These are phyloP conservation scores for Heliconius cydno DNA, from an alignment of 2,888 invertebrate genomes.

Conservation along the genomic window DNA sequence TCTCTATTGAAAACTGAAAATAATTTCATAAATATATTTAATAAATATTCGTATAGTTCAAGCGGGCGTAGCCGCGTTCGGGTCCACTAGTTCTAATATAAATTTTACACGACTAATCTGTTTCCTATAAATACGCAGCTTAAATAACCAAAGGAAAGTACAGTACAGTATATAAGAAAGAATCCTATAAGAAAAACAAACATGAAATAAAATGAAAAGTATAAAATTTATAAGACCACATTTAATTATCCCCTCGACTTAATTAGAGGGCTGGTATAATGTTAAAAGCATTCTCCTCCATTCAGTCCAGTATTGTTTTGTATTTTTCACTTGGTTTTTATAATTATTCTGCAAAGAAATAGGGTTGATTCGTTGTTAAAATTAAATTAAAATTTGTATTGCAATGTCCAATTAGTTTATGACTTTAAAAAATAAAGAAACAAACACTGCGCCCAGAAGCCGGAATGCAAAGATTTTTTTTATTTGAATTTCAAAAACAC, in stretches of 20 bases:
- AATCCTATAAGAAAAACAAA: slow-evolving; percentile 14
- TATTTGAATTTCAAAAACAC: too few relatives aligned
- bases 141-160: not conserved
- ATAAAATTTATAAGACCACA: slow-evolving; percentile 30
- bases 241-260: slow-evolving; percentile 34
- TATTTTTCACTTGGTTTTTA: slow-evolving; percentile 8
- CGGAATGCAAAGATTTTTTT: not conserved
- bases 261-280: slow-evolving; percentile 31
- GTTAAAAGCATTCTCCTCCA: slow-evolving; percentile 23
- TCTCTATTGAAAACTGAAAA: too few relatives aligned
- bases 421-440: not conserved
- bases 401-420: not conserved
- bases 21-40: too few relatives aligned
- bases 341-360: slow-evolving; percentile 19
- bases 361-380: slow-evolving; percentile 15
- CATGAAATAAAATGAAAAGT: slow-evolving; percentile 11
- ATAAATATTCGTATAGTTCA: too few relatives aligned
- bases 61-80: too few relatives aligned
- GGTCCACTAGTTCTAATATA: too few relatives aligned
- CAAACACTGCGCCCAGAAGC: not conserved
- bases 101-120: too few relatives aligned
- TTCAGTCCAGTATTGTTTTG: slow-evolving; percentile 21
- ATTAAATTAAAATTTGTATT: not conserved
- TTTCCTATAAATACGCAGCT: not conserved
- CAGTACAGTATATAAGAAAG: not conserved